phyloP scores from a whole-genome alignment of 2,888 invertebrate species.

The Temnothorax rugatulus region DNA sequence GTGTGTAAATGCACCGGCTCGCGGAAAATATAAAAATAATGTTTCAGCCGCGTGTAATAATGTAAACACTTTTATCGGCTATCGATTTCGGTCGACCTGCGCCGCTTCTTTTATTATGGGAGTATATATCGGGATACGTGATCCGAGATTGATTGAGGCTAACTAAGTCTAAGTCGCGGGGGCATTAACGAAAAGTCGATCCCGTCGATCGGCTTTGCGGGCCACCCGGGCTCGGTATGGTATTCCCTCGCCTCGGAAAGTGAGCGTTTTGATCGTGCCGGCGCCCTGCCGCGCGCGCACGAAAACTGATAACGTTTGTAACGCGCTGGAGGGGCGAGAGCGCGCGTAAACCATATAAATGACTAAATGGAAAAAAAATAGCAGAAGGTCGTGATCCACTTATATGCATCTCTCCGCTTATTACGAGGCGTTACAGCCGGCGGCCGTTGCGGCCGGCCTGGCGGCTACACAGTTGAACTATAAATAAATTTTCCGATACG shows the following conservation, averaged over 20 bases:
- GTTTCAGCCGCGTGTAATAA: slow-evolving; percentile 54
- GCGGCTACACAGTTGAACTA: slow-evolving; percentile 60
- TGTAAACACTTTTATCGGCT: slow-evolving; percentile 58
- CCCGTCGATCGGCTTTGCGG: slow-evolving; percentile 31
- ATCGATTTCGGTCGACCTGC: slow-evolving; percentile 57
- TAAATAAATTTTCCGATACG: slow-evolving; percentile 75
- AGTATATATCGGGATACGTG: slow-evolving; percentile 50
- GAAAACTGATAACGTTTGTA: not conserved
- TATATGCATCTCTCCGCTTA: slow-evolving; percentile 56
- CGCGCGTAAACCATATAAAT: slow-evolving; percentile 25
- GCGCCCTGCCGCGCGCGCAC: not conserved
- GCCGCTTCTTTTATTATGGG: slow-evolving; percentile 51
- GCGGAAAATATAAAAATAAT: slow-evolving; percentile 53
- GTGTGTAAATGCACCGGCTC: slow-evolving; percentile 17
- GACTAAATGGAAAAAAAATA: slow-evolving; percentile 51
- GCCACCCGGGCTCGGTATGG: not conserved
- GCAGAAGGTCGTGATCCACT: slow-evolving; percentile 61
- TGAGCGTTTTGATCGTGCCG: not conserved
- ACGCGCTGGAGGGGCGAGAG: not conserved
- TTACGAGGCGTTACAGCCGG: slow-evolving; percentile 56
- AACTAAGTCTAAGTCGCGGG: slow-evolving; percentile 38
- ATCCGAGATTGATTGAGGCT: slow-evolving; percentile 48
- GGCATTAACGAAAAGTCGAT: slow-evolving; percentile 44
- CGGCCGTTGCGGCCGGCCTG: slow-evolving; percentile 41
- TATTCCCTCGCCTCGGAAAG: not conserved